Percentiles rank a stretch among this genome's conserved stretches.
phyloP scores from a whole-genome alignment of 2,113 vertebrate genomes.

The Orthochromis indermauri region DNA sequence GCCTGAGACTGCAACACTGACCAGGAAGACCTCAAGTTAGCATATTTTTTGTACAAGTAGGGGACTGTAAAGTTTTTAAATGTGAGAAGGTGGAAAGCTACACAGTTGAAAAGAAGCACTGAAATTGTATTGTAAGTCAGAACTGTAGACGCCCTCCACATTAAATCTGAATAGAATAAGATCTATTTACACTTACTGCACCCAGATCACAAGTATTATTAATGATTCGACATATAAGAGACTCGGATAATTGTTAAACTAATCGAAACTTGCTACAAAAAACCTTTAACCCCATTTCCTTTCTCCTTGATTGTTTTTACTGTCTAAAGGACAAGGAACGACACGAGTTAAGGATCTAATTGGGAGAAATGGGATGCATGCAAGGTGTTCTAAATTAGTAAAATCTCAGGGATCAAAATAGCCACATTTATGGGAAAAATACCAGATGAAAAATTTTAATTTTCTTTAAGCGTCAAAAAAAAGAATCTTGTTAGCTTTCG shows the following conservation, averaged over 20 bases:
- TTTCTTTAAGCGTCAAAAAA: not conserved
- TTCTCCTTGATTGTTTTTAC: not conserved
- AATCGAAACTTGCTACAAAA: not conserved
- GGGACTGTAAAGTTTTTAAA: not conserved
- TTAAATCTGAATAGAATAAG: not conserved
- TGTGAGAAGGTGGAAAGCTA: not conserved
- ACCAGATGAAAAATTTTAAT: not conserved
- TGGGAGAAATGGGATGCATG: not conserved
- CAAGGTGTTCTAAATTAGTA: not conserved
- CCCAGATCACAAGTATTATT: not conserved
- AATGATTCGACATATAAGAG: not conserved
- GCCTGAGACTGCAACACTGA: not conserved
- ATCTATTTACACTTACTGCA: not conserved
- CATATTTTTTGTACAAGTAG: not conserved
- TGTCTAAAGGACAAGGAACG: not conserved
- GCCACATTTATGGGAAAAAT: not conserved
- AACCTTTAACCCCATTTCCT: not conserved
- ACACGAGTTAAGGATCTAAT: not conserved
- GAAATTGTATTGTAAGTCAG: not conserved
- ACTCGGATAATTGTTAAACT: not conserved
- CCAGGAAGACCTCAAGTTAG: not conserved
- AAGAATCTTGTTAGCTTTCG: not conserved
- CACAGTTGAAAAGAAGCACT: not conserved
- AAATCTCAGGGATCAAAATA: not conserved
- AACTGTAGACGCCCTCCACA: not conserved